phyloP scores from a whole-genome alignment of 2,888 invertebrate genomes.

The Melitaea athalia region DNA sequence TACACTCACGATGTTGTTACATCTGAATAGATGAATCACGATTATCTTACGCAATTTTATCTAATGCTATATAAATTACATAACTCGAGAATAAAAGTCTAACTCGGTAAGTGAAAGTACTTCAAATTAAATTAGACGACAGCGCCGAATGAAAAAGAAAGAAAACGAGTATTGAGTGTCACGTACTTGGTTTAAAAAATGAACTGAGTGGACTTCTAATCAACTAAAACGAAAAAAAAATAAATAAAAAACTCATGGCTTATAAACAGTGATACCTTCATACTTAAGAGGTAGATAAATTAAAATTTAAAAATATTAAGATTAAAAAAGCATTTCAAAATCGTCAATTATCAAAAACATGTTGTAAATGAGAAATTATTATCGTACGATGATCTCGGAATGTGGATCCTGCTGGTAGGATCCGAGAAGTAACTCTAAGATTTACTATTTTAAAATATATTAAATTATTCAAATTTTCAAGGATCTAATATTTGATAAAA shows the following conservation, averaged over 20 bases:
- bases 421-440: too few relatives aligned
- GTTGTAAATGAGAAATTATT: too few relatives aligned
- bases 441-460: too few relatives aligned
- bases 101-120: conserved; percentile 4
- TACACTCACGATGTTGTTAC: not conserved
- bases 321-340: too few relatives aligned
- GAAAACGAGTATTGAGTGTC: not conserved
- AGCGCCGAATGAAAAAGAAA: not conserved
- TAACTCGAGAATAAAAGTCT: not conserved
- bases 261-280: too few relatives aligned
- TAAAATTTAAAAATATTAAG: too few relatives aligned
- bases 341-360: too few relatives aligned
- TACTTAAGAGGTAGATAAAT: too few relatives aligned
- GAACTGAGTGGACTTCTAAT: not conserved
- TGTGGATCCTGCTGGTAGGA: too few relatives aligned
- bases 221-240: not conserved
- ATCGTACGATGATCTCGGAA: too few relatives aligned
- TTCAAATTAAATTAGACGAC: not conserved
- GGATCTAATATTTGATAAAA: too few relatives aligned
- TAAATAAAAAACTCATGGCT: not conserved
- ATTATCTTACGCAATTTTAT: not conserved
- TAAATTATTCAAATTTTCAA: too few relatives aligned
- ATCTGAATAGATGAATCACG: not conserved
- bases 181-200: not conserved
- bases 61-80: not conserved